phyloP scores from a whole-genome alignment of 2,888 invertebrate species.

The Bombylius major region DNA sequence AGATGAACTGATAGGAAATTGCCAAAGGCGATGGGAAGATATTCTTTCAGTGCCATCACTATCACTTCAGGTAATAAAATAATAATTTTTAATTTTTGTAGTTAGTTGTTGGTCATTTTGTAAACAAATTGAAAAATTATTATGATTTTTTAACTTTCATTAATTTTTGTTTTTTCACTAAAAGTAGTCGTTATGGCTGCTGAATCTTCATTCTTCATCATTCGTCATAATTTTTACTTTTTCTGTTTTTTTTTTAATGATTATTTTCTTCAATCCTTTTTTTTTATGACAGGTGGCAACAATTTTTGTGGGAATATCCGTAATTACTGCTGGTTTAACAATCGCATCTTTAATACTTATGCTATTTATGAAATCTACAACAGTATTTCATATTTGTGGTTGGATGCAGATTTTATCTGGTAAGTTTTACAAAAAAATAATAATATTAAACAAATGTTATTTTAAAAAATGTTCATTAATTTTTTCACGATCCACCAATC shows the following conservation, averaged over 20 bases:
- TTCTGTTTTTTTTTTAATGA: too few species aligned
- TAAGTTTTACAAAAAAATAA: constrained; percentile 38
- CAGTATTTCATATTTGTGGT: constrained; percentile 85
- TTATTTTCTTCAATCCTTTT: too few species aligned
- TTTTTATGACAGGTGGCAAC: constrained; percentile 51
- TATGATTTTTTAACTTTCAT: neutral
- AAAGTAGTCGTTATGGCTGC: too few species aligned
- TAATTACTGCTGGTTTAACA: constrained; percentile 70
- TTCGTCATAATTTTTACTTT: too few species aligned
- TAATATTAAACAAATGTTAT: too few species aligned
- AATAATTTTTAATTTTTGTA: neutral
- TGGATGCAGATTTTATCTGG: constrained; percentile 95
- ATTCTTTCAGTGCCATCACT: constrained; percentile 69
- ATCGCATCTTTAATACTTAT: constrained; percentile 83
- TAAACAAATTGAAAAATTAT: too few species aligned
- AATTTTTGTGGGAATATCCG: constrained; percentile 76
- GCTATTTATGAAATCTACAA: constrained; percentile 83
- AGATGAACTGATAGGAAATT: constrained; percentile 66
- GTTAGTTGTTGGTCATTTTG: neutral
- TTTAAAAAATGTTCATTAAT: too few species aligned
- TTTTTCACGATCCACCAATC: too few species aligned
- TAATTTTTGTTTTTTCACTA: too few species aligned
- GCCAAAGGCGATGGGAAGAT: constrained; percentile 72
- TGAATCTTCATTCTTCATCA: too few species aligned
- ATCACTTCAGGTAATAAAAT: constrained; percentile 52